Evolutionary conservation across 2,113 vertebrate species (phyloP).

Genomic region (Corapipo altera): DNA sequence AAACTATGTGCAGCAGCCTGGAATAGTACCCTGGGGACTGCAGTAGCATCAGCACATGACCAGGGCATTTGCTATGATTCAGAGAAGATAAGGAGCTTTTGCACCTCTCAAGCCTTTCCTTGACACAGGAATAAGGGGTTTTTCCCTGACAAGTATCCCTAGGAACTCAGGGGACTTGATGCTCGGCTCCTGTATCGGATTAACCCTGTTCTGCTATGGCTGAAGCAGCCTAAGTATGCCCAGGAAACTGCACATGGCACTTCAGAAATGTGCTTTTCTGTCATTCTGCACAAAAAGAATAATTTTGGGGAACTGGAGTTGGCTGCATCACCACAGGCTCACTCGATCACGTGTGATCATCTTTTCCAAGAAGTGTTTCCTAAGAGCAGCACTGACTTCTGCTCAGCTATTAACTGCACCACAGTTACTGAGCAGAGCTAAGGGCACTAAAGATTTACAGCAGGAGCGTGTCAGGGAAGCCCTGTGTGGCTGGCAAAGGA

Average conservation of each 20-base stretch:
- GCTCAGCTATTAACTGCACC: neutral
- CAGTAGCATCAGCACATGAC: neutral
- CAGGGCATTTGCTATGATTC: neutral
- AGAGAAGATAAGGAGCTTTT: slow-evolving; percentile 9
- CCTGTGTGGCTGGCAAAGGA: neutral
- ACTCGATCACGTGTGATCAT: neutral
- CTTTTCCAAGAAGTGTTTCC: neutral
- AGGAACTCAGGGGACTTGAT: neutral
- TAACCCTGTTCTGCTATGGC: neutral
- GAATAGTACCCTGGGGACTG: neutral
- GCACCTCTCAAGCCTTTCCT: neutral
- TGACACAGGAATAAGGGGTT: neutral
- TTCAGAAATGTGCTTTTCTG: neutral
- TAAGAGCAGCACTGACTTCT: neutral
- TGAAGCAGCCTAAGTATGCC: neutral
- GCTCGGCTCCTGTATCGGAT: neutral
- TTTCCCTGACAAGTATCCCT: neutral
- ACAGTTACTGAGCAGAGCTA: neutral
- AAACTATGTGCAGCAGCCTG: neutral
- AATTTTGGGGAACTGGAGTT: neutral
- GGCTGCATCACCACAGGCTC: neutral
- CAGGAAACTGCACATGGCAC: neutral
- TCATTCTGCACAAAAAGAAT: neutral
- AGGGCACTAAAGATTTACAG: neutral
- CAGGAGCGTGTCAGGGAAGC: neutral